Base-by-base conservation (phyloP, 2,797 vertebrate species). In the Cichlasoma orientale region DNA sequence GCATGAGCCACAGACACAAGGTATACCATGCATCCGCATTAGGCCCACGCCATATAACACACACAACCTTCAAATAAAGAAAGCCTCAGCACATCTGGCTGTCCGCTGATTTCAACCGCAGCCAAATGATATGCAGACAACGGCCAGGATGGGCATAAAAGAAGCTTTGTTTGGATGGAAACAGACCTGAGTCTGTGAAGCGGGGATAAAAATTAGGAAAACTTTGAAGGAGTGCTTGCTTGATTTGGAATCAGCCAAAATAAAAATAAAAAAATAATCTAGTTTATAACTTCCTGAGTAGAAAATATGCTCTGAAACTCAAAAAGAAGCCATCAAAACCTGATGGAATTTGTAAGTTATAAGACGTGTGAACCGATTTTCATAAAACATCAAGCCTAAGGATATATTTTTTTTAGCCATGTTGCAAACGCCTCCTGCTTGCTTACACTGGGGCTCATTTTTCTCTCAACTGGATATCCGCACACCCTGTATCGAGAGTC, bases 1-100 rank as follows among this genome's bases (percentile, higher is more conserved):
- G 57, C 61, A 31, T n/a, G 16, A 86, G 72, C 69, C 76, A 31
- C 68, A 44, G 52, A 74, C 68, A 71, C 57, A 38, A 57, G 9
- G 18, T 82, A 50, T 79, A 78, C 72, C 71, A 66, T 57, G 29
- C 47, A 74, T 72, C 61, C 61, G 54, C 38, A 76, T 56, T 61
- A 77, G 72, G 59, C 72, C 57, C 23, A 55, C 21, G 44, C 54
- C 52, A 78, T 72, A 55, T 5, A 76, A 70, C 33, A 13, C 63
- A 52, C 54, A 8, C 36, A 29, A 13, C 54, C n/a, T 54, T 36
- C 33, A 68, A 31, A 50, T 29, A 29, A 50, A 68, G 44, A 27
- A 55, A 57, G 36, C 70, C 36, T 50, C 56, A 38, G 41, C 78
- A 89, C 88, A 93, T 92, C 80, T 91, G 90, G 85, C 58, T 77